Evolutionary conservation across 2,888 invertebrate species (phyloP), one percentile per base, ranked within the genome.

Genomic region (Aphrophora alni): DNA sequence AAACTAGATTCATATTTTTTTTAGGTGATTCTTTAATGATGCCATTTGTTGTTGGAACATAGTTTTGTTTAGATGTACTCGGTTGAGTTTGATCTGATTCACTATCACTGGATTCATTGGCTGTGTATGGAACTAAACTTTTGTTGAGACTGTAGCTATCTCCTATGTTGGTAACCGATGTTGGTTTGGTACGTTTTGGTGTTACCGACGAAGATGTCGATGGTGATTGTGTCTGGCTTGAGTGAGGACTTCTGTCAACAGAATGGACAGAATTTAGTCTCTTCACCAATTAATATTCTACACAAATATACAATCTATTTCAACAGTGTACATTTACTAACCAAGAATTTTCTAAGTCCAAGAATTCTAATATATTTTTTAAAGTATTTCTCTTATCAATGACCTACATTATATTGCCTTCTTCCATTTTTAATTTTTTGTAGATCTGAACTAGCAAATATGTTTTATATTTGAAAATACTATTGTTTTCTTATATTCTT

Each of bases 81-180:
- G 71, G 59, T 78, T 59, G 59, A 59, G 21, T 59, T 8, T 59
- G 59, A 21, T 84, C 83, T 26, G 79, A 80, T 75, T 83, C 83
- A 27, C 83, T 83, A 25, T 83, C 83, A 71, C 83, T 83, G 2
- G 84, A 83, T 73, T 84, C 84, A 5, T 33, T 69, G 38, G 83
- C 78, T 38, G 82, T 78, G 68, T 84, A 84, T 4, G 84, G 84
- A 14, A 84, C 84, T 70, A 84, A 78, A 69, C 82, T 80, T 26
- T 81, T 78, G 73, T 38, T 59, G 12, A 21, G 59, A 59, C 59
- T 59, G 21, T 21, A 59, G 10, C 21, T 59, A 44, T 44, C 44
- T n/a, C n/a, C n/a, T n/a, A n/a, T n/a, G n/a, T n/a, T n/a, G n/a
- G n/a, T n/a, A 33, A 5, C 3, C 5, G 33, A 33, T 4, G 59